Evolutionary conservation across 1,140 invertebrate species (phyloP).

Genomic region (Chlorops oryzae): DNA sequence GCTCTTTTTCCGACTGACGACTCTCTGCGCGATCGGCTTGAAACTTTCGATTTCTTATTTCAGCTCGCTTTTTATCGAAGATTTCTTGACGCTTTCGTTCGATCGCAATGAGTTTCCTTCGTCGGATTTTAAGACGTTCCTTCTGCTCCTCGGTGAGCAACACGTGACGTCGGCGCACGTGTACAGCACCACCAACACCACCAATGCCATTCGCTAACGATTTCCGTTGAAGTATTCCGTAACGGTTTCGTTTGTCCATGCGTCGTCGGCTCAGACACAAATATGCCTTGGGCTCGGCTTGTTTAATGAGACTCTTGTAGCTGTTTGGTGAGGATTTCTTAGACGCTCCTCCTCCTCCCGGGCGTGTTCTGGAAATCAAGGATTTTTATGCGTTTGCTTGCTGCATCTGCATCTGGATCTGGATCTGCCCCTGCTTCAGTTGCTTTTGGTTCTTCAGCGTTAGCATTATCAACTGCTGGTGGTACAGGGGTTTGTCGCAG

Average conservation of each 20-base stretch:
- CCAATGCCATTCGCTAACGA: background rate
- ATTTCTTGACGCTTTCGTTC: conserved; percentile 19
- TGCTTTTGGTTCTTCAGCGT: background rate
- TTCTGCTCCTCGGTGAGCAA: conserved; percentile 35
- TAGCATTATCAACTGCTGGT: conserved; percentile 5
- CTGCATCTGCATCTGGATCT: conserved; percentile 4
- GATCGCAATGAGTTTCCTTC: conserved; percentile 14
- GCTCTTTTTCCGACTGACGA: background rate
- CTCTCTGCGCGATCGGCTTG: background rate
- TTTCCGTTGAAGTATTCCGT: conserved; percentile 11
- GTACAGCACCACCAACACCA: background rate
- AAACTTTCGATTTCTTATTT: conserved; percentile 6
- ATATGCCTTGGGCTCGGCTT: conserved; percentile 41
- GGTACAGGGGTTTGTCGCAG: conserved; percentile 15
- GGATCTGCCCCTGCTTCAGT: background rate
- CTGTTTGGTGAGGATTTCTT: conserved; percentile 39
- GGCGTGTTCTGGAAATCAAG: conserved; percentile 22
- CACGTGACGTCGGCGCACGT: conserved; percentile 26
- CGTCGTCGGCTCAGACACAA: conserved; percentile 33
- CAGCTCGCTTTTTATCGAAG: conserved; percentile 8
- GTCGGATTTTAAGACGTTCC: conserved; percentile 22
- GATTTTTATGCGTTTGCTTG: conserved; percentile 34
- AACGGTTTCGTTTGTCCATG: conserved; percentile 33
- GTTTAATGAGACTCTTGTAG: conserved; percentile 46
- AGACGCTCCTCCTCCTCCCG: too few relatives aligned